Evolutionary conservation across 2,888 invertebrate species (phyloP), one percentile per base, ranked within the genome.

Genomic region (Ephialtes manifestator): DNA sequence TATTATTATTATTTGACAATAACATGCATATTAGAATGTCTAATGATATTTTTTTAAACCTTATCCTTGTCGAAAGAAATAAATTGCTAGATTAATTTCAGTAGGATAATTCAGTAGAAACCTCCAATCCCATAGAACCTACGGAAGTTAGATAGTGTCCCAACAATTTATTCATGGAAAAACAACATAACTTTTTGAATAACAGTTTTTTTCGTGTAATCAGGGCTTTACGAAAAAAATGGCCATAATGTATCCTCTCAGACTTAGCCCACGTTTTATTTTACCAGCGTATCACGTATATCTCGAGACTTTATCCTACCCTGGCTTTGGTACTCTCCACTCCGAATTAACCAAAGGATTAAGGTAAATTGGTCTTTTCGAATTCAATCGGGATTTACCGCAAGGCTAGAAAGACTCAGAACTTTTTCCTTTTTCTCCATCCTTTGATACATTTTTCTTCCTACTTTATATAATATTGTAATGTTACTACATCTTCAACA

Each of bases 341-440:
- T 90, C 89, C 87, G 87, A 89, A 89, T 90, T 88, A 89, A 87
- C 87, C 82, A 81, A 39, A 65, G 88, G 88, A 89, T 90, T 89
- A 88, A 88, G 83, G 81, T 84, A 87, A 88, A 90, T 89, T 90
- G 88, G 88, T 87, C 88, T 88, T 87, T 58, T 85, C 88, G 87
- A 89, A 89, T 89, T 90, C 86, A 88, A 89, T 90, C 88, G 84
- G 85, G 89, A 88, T 88, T 86, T 87, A 82, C 78, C 46, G 13
- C 51, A 65, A 81, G 68, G 77, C 77, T 76, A 13, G 39, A 39
- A 51, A 39, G 53, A 71, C 20, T 8, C 55, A 10, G 35, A n/a
- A 58, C 1, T 51, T 28, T 10, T 20, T 20, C 18, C 10, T 55
- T 20, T 8, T 20, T 55, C 20, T 11, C 35, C 20, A 20, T 53